Evolutionary conservation across 2,888 invertebrate genomes (phyloP).

Genomic region (Macrophya alboannulata): DNA sequence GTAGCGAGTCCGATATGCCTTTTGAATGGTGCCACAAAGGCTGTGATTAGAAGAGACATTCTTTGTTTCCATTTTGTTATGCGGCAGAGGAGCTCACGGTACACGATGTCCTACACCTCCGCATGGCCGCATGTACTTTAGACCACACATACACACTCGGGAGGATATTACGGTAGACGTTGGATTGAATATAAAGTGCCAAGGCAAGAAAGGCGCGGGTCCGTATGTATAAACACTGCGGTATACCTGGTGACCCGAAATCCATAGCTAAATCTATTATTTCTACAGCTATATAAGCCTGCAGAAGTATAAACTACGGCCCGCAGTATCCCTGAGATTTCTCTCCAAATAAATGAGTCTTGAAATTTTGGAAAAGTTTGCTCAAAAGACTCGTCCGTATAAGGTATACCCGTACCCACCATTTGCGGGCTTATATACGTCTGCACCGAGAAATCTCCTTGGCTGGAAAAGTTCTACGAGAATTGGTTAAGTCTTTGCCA

Average conservation of each 20-base stretch:
- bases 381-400: background rate
- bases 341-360: background rate
- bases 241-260: slow-evolving; percentile 30
- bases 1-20: slow-evolving; percentile 8
- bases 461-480: background rate
- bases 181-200: slow-evolving; percentile 52
- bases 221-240: slow-evolving; percentile 16
- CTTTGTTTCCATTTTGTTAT: slow-evolving; percentile 62
- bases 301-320: background rate
- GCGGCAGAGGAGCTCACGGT: slow-evolving; percentile 59
- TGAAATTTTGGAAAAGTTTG: background rate
- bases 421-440: background rate
- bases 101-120: slow-evolving; percentile 61
- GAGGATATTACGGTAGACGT: slow-evolving; percentile 47
- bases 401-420: background rate
- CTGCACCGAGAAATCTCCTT: background rate
- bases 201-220: slow-evolving; percentile 40
- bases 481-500: slow-evolving; percentile 16
- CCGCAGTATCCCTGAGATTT: background rate
- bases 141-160: slow-evolving; percentile 9
- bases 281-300: background rate
- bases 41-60: slow-evolving; percentile 55
- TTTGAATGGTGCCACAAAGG: slow-evolving; percentile 36
- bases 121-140: slow-evolving; percentile 42
- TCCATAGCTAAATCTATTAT: background rate